Evolutionary conservation across 1,140 invertebrate species (phyloP).

Genomic region (Centruroides sculpturatus): DNA sequence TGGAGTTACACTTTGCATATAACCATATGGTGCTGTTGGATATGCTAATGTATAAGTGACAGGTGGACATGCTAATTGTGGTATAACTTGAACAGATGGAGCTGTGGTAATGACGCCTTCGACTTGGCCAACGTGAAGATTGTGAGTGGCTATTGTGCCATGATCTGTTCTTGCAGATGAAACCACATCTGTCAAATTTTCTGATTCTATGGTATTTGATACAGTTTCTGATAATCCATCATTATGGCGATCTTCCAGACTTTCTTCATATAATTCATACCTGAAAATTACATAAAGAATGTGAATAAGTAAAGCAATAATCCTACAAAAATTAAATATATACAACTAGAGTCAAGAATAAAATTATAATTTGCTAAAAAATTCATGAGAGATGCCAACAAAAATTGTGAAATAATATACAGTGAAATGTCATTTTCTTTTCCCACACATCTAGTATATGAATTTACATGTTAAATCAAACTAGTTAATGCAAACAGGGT

Average conservation of each 20-base stretch:
- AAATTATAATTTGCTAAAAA: too few relatives aligned
- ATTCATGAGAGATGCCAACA: too few relatives aligned
- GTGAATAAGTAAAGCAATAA: too few relatives aligned
- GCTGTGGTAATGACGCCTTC: constrained; percentile 11
- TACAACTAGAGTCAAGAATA: too few relatives aligned
- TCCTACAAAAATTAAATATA: too few relatives aligned
- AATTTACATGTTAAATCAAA: too few relatives aligned
- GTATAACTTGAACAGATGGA: constrained; percentile 15
- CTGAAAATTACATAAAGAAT: neutral
- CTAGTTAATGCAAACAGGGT: too few relatives aligned
- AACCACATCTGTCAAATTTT: neutral
- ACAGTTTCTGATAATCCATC: neutral
- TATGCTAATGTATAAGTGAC: constrained; percentile 14
- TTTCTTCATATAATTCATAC: constrained; percentile 53
- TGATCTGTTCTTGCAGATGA: constrained; percentile 6
- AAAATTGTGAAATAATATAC: too few relatives aligned
- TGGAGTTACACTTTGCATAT: neutral
- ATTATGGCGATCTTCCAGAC: constrained; percentile 3
- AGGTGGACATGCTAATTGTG: constrained; percentile 10
- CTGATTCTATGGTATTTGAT: neutral
- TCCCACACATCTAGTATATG: too few relatives aligned
- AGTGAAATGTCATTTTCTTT: too few relatives aligned
- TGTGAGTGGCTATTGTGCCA: neutral
- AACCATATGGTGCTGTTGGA: constrained; percentile 10
- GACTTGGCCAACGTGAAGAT: constrained; percentile 10